These are phyloP conservation scores for Callopanchax toddi DNA, from an alignment of 2,113 vertebrate species.

Conservation along the genomic window DNA sequence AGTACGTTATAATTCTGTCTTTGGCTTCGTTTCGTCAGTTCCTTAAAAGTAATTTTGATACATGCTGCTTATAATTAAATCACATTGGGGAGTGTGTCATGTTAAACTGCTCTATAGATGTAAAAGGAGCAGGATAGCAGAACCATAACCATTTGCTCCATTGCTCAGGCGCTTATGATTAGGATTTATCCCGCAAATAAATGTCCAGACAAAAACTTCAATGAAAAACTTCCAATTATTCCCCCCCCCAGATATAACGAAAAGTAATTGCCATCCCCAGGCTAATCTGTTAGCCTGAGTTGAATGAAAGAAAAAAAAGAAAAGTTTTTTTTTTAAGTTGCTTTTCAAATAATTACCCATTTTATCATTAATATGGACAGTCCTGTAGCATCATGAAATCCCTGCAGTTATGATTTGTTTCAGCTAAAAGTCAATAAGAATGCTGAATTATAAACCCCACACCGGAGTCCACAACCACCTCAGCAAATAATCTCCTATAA, in stretches of 20 bases:
- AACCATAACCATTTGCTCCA: neutral
- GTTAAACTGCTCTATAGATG: neutral
- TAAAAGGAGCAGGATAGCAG: neutral
- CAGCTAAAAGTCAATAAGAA: slow-evolving; percentile 7
- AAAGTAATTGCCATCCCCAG: neutral
- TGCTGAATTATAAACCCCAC: slow-evolving; percentile 1
- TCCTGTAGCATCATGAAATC: slow-evolving; percentile 2
- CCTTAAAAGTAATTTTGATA: neutral
- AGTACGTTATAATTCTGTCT: too few relatives aligned
- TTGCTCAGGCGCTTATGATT: neutral
- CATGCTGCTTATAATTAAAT: neutral
- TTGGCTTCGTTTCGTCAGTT: neutral
- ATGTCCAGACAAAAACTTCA: neutral
- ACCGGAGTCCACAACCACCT: slow-evolving; percentile 2
- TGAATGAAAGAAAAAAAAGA: neutral
- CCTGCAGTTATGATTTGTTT: slow-evolving; percentile 9
- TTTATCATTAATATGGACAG: neutral
- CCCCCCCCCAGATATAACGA: neutral
- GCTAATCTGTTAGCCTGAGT: neutral
- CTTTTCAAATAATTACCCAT: neutral
- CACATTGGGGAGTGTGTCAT: neutral
- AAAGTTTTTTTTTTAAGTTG: neutral
- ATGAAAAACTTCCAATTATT: neutral
- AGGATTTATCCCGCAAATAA: neutral
- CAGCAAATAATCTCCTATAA: slow-evolving; percentile 13